These are phyloP conservation scores for Dromococcyx pavoninus DNA, from an alignment of 2,797 vertebrate genomes.

Conservation along the genomic window DNA sequence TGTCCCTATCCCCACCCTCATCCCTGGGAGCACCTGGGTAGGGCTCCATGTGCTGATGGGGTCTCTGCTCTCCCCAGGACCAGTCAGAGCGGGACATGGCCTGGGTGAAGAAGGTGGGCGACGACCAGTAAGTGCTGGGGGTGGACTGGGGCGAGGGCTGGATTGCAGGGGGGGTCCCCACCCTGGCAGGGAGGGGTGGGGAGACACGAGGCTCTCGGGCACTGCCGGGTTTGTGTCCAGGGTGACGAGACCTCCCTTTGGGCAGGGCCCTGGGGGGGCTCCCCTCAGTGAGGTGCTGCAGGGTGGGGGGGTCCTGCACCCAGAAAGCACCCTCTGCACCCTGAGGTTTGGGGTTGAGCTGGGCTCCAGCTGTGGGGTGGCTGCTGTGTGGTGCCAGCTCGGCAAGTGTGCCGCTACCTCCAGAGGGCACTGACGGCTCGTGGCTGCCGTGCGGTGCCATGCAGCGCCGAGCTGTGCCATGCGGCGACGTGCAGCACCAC, in stretches of 20 bases:
- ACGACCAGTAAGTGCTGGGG: slow-evolving; percentile 91
- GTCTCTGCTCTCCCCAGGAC: slow-evolving; percentile 77
- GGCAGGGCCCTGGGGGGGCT: too few species aligned
- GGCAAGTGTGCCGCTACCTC: neutral
- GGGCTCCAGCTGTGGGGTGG: accelerated
- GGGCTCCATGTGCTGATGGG: neutral
- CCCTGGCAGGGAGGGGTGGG: neutral
- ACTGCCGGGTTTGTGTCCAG: too few species aligned
- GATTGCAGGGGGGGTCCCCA: neutral
- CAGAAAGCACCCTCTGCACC: accelerated
- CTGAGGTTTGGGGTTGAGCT: accelerated
- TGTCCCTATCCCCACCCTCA: too few species aligned
- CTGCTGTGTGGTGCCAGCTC: neutral
- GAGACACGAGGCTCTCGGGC: accelerated
- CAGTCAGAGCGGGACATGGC: slow-evolving; percentile 95
- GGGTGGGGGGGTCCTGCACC: neutral
- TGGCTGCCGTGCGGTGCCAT: neutral
- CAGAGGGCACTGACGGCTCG: slow-evolving; percentile 37
- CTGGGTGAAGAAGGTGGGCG: slow-evolving; percentile 97
- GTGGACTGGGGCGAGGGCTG: neutral
- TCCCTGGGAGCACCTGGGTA: too few species aligned
- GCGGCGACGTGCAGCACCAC: accelerated
- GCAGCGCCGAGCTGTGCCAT: too few species aligned
- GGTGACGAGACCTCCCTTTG: neutral
- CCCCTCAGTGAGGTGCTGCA: accelerated